Conservation (phyloP, 2,113 vertebrate species). For the Sander lucioperca region DNA sequence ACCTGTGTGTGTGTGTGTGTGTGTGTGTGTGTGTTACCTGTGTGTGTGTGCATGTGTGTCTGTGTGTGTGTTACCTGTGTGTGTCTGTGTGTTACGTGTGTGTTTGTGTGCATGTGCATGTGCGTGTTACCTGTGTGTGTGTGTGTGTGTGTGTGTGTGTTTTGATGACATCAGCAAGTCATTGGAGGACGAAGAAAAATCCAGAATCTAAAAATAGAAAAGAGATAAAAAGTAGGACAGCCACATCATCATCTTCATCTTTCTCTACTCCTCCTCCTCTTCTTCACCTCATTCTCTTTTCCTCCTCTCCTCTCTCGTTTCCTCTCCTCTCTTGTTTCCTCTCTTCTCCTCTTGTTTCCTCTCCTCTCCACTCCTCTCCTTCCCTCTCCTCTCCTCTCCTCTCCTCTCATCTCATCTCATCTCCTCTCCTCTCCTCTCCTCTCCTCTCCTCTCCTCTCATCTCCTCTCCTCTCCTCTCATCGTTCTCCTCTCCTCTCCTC, state of each 20-base stretch:
- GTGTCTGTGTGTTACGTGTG: background rate
- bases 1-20: background rate
- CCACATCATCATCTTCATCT: constrained; percentile 8
- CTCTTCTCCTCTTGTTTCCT: background rate
- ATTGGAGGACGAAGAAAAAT: constrained; percentile 27
- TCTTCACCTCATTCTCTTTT: background rate
- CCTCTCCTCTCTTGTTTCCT: background rate
- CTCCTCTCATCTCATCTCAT: too few relatives aligned
- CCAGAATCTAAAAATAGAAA: constrained; percentile 60
- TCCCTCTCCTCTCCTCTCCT: too few relatives aligned
- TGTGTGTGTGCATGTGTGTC: constrained; percentile 9
- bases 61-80: constrained; percentile 16
- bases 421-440: too few relatives aligned
- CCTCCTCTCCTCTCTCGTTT: background rate
- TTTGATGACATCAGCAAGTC: constrained; percentile 48
- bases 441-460: background rate
- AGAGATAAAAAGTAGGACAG: constrained; percentile 52
- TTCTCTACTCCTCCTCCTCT: background rate
- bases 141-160: constrained; percentile 19
- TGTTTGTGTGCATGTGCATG: background rate
- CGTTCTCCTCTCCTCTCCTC: too few relatives aligned
- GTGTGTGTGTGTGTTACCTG: background rate
- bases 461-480: too few relatives aligned
- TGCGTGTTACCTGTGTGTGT: constrained; percentile 13
- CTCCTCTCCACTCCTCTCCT: too few relatives aligned